phyloP scores from a whole-genome alignment of 2,888 invertebrate species.

The Druceiella hillmani region DNA sequence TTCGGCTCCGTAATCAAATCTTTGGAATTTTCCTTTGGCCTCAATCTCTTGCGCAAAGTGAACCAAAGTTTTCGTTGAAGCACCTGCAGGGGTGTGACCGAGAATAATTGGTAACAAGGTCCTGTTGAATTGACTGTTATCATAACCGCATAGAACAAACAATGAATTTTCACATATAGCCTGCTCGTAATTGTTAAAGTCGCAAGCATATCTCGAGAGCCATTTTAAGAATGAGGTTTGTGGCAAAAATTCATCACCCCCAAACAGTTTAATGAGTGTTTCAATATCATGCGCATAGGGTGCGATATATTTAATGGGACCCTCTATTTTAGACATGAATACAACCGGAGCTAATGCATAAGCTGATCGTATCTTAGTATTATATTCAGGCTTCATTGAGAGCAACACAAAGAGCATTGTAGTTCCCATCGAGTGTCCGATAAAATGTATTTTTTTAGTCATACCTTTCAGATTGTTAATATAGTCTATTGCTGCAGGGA shows the following conservation, averaged over 20 bases:
- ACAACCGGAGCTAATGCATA: slow-evolving; percentile 66
- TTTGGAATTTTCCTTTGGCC: slow-evolving; percentile 51
- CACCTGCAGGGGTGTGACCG: slow-evolving; percentile 66
- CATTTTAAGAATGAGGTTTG: slow-evolving; percentile 53
- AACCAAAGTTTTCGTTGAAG: slow-evolving; percentile 65
- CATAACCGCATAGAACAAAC: slow-evolving; percentile 68
- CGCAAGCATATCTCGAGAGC: slow-evolving; percentile 53
- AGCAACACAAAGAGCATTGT: slow-evolving; percentile 70
- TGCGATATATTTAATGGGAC: slow-evolving; percentile 61
- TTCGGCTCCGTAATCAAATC: slow-evolving; percentile 61
- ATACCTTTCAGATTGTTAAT: slow-evolving; percentile 34
- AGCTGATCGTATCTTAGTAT: slow-evolving; percentile 57
- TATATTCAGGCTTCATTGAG: slow-evolving; percentile 60
- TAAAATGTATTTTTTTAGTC: slow-evolving; percentile 52
- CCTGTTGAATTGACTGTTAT: slow-evolving; percentile 62
- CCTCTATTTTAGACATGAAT: slow-evolving; percentile 57
- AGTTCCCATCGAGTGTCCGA: slow-evolving; percentile 92
- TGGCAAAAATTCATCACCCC: slow-evolving; percentile 67
- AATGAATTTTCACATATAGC: slow-evolving; percentile 64
- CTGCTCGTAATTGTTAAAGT: slow-evolving; percentile 42
- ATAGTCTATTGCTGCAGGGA: slow-evolving; percentile 80
- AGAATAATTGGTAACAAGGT: slow-evolving; percentile 63
- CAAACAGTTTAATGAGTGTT: slow-evolving; percentile 57
- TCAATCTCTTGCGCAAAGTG: slow-evolving; percentile 61
- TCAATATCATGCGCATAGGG: slow-evolving; percentile 56